phyloP scores from a whole-genome alignment of 2,113 vertebrate species.

The Synodontis membranacea region DNA sequence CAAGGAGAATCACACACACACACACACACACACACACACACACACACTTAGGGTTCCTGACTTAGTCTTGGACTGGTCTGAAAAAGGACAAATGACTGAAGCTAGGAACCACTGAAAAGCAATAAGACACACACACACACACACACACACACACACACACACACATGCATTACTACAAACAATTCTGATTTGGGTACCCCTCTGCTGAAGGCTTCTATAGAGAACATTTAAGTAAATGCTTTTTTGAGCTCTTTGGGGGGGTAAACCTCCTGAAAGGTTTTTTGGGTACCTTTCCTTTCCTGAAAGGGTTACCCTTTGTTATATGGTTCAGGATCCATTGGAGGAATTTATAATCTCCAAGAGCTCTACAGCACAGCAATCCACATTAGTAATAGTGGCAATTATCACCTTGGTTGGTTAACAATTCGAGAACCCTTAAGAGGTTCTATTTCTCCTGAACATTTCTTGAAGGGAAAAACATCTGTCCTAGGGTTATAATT shows the following conservation, averaged over 20 bases:
- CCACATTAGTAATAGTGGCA: no score
- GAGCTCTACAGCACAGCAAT: background rate
- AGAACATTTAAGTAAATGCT: background rate
- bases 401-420: conserved; percentile 2
- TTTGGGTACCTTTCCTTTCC: background rate
- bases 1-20: background rate
- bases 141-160: no score
- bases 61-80: background rate
- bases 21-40: background rate
- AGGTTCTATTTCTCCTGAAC: background rate
- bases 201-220: background rate
- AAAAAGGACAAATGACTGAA: background rate
- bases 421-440: background rate
- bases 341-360: background rate
- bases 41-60: no score
- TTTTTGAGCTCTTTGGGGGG: no score
- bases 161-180: no score
- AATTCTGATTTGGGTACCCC: background rate
- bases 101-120: background rate
- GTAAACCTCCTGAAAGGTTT: background rate
- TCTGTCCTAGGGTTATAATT: background rate
- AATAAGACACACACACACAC: no score
- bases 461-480: conserved; percentile 4
- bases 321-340: background rate
- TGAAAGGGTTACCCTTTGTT: background rate